Evolutionary conservation across 1,140 invertebrate species (phyloP).

Genomic region (Drosophila ohnishii): DNA sequence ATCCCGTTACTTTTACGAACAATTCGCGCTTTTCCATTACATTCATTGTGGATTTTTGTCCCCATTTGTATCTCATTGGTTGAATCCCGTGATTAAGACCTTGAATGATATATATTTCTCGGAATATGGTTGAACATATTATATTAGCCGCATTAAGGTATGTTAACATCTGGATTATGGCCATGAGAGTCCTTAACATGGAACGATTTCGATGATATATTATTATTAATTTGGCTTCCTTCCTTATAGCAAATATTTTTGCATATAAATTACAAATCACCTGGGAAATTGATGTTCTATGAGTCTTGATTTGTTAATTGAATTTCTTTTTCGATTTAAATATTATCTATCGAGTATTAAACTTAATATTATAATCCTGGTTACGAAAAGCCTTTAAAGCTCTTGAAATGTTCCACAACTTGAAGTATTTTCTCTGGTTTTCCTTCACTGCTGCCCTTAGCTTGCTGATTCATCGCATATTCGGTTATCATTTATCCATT

Average conservation of each 20-base stretch:
- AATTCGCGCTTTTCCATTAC: background rate
- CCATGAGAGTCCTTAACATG: too few relatives aligned
- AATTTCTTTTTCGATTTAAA: too few relatives aligned
- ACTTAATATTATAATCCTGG: too few relatives aligned
- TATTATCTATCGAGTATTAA: too few relatives aligned
- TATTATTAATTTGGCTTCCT: background rate
- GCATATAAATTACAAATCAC: background rate
- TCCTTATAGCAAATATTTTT: background rate
- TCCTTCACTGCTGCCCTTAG: background rate
- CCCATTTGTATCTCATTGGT: background rate
- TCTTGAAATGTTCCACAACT: background rate
- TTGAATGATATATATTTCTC: background rate
- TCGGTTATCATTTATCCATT: slow-evolving; percentile 26
- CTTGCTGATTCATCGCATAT: slow-evolving; percentile 28
- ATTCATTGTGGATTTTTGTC: background rate
- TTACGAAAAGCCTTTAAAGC: background rate
- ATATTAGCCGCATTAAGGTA: background rate
- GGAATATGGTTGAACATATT: background rate
- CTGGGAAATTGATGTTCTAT: too few relatives aligned
- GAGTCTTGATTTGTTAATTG: too few relatives aligned
- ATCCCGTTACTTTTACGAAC: background rate
- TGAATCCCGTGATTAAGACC: background rate
- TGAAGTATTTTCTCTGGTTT: background rate
- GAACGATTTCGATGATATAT: background rate
- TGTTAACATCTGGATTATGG: background rate